A percentile compares a stretch with the other conserved stretches of the same genome.
Evolutionary conservation across 1,140 invertebrate genomes (phyloP).

Genomic region (Cataglyphis hispanica): DNA sequence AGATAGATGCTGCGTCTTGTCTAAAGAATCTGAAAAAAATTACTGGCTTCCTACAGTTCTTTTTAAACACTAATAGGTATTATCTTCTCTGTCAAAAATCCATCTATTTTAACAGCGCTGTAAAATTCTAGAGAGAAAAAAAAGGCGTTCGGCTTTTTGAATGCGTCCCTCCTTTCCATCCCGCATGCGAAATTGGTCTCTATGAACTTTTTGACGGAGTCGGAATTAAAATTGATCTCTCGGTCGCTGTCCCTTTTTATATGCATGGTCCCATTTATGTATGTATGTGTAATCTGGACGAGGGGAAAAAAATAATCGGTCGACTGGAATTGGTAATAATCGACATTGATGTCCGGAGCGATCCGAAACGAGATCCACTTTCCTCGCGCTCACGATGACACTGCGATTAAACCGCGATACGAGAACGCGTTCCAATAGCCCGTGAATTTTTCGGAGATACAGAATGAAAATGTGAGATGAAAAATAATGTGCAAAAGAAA

Average conservation of each 20-base stretch:
- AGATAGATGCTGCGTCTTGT: background rate
- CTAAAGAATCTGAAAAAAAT: background rate
- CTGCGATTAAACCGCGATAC: slow-evolving; percentile 22
- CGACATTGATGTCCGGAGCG: background rate
- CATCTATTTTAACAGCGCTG: no score
- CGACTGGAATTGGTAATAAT: slow-evolving; percentile 29
- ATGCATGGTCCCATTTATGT: background rate
- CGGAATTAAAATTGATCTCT: slow-evolving; percentile 11
- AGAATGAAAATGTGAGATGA: background rate
- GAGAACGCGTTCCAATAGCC: background rate
- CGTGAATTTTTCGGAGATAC: background rate
- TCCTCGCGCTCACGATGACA: slow-evolving; percentile 13
- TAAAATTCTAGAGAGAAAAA: background rate
- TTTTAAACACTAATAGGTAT: no score
- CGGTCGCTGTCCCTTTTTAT: slow-evolving; percentile 14
- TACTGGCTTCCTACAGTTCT: no score
- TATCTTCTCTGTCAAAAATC: no score
- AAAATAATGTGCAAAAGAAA: background rate
- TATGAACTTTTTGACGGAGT: background rate
- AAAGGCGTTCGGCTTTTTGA: background rate
- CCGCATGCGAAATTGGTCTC: no score
- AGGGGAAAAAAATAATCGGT: slow-evolving; percentile 25
- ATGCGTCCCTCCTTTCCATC: background rate
- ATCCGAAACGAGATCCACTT: background rate
- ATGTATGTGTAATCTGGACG: background rate